Evolutionary conservation across 2,113 vertebrate species (phyloP), one percentile per base, ranked within the genome.

Genomic region (Caretta caretta): DNA sequence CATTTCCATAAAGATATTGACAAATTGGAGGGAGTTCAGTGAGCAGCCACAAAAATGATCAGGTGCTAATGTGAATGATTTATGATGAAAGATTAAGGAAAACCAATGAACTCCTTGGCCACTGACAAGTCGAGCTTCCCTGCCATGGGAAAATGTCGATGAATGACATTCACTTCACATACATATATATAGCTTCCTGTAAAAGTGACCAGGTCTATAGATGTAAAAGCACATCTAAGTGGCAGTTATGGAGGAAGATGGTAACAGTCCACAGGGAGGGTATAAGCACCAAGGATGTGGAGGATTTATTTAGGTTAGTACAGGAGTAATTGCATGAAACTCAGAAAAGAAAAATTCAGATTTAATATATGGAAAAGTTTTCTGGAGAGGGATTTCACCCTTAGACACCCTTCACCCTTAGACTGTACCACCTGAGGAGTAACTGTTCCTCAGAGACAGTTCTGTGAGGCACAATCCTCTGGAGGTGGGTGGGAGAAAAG

Each of bases 341-440:
- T 65, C 14, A 31, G 29, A 1, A 31, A 92, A 90, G 5, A 50
- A 81, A 35, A 86, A 87, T 27, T 1, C 1, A 78, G 6, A 85
- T 2, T 89, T 14, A 57, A 4, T 38, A 90, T 88, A 51, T 83
- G 19, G 72, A 89, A 56, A 86, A 88, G 75, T 31, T 29, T 88
- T 5, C 31, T 83, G 80, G 10, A 72, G 38, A 10, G 1, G 1
- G 19, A 48, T 57, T 75, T 11, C 12, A 2, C 1, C 84, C 78
- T 90, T 79, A 35, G 17, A 82, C 56, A 50, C 38, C 38, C 38
- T 75, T 11, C 12, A 2, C 1, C 84, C 78, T 90, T 79, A 35
- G 59, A 56, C 10, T 0, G 4, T 82, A 54, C 38, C 22, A n/a
- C 2, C 3, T 31, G 78, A 75, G 22, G 7, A 89, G 1, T 1